Conservation (phyloP, 2,113 vertebrate genomes). For the Miniopterus natalensis region DNA sequence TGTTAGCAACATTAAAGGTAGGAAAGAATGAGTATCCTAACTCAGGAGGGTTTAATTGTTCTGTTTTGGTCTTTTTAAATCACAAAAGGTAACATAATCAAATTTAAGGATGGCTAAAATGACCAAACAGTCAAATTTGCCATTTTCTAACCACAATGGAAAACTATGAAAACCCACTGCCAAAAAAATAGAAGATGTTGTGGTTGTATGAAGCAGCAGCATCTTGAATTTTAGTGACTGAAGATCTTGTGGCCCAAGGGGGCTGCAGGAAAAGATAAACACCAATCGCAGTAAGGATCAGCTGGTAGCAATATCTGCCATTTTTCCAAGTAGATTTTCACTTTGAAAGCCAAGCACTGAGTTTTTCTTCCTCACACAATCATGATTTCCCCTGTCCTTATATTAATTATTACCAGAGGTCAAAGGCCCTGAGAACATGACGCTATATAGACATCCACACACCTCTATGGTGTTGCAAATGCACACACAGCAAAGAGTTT, state of each 20-base stretch:
- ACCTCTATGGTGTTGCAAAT: background rate
- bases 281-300: background rate
- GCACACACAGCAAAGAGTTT: background rate
- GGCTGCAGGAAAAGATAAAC: background rate
- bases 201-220: background rate
- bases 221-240: background rate
- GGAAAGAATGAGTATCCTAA: slow-evolving; percentile 36
- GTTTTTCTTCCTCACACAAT: background rate
- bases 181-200: background rate
- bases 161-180: background rate
- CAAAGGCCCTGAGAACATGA: background rate
- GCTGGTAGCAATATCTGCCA: background rate
- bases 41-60: background rate
- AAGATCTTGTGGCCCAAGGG: background rate
- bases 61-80: slow-evolving; percentile 28
- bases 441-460: background rate
- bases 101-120: slow-evolving; percentile 45
- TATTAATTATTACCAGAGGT: background rate
- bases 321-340: background rate
- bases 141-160: slow-evolving; percentile 11
- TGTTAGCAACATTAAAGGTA: slow-evolving; percentile 8
- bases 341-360: background rate
- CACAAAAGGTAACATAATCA: slow-evolving; percentile 63
- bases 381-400: background rate
- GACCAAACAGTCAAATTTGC: background rate